phyloP scores from a whole-genome alignment of 2,888 invertebrate species.

The Pseudococcus longispinus region DNA sequence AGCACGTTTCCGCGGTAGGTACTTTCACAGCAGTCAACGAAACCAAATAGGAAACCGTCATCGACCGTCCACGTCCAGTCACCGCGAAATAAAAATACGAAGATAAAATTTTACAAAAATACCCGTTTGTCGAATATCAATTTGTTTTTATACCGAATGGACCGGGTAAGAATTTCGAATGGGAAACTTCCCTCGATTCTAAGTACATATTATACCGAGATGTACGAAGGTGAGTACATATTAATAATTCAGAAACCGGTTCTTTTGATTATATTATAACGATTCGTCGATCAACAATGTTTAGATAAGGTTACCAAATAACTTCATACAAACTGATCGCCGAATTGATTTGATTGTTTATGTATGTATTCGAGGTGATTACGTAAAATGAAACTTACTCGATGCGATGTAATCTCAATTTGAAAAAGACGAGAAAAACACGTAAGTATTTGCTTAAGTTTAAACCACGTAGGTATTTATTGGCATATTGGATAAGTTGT shows the following conservation, averaged over 20 bases:
- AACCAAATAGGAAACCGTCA: not conserved
- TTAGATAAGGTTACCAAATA: slow-evolving; percentile 8
- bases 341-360: not conserved
- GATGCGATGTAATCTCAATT: not conserved
- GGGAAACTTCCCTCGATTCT: not conserved
- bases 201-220: not conserved
- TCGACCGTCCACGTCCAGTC: not conserved
- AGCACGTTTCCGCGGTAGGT: not conserved
- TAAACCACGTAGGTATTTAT: not conserved
- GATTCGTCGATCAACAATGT: not conserved
- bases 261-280: not conserved
- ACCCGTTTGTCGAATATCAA: not conserved
- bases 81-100: not conserved
- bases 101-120: not conserved
- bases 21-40: not conserved
- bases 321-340: not conserved
- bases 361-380: not conserved
- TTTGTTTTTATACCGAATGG: not conserved
- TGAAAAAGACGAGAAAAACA: no score
- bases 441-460: no score
- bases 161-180: not conserved
- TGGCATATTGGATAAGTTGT: not conserved
- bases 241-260: slow-evolving; percentile 8
- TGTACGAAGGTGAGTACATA: not conserved
- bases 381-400: not conserved